Conservation (phyloP, 1,140 invertebrate species). For the Euwallacea similis region DNA sequence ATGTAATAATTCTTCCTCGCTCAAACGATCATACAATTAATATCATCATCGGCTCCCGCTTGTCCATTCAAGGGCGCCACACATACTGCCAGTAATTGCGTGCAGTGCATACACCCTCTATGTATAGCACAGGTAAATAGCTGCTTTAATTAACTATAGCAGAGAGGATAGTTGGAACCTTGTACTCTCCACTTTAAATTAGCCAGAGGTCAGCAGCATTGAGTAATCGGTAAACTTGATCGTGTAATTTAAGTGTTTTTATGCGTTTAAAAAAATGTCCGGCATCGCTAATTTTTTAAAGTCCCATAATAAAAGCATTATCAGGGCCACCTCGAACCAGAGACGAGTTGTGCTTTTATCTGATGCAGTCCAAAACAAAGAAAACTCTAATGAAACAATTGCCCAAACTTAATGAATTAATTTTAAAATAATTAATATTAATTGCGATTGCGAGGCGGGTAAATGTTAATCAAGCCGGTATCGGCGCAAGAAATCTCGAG, state of each 20-base stretch:
- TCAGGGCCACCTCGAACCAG: background rate
- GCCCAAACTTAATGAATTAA: background rate
- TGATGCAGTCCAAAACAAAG: too few species aligned
- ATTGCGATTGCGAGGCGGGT: background rate
- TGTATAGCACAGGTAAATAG: background rate
- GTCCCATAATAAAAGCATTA: background rate
- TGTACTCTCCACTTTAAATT: conserved; percentile 6
- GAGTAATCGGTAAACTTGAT: background rate
- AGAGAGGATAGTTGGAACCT: background rate
- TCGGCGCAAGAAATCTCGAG: background rate
- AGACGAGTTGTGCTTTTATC: background rate
- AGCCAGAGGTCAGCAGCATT: background rate
- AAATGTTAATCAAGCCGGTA: background rate
- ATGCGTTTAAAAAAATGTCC: background rate
- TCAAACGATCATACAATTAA: background rate
- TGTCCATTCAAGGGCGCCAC: background rate
- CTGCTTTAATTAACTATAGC: too few species aligned
- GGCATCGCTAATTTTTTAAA: background rate
- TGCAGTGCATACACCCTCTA: background rate
- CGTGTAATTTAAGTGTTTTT: background rate
- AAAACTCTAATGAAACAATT: too few species aligned
- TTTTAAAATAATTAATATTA: background rate
- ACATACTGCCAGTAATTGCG: background rate
- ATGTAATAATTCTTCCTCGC: conserved; percentile 1
- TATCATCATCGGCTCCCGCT: background rate